Base-by-base conservation (phyloP, 2,113 vertebrate species). In the Ranitomeya imitator region DNA sequence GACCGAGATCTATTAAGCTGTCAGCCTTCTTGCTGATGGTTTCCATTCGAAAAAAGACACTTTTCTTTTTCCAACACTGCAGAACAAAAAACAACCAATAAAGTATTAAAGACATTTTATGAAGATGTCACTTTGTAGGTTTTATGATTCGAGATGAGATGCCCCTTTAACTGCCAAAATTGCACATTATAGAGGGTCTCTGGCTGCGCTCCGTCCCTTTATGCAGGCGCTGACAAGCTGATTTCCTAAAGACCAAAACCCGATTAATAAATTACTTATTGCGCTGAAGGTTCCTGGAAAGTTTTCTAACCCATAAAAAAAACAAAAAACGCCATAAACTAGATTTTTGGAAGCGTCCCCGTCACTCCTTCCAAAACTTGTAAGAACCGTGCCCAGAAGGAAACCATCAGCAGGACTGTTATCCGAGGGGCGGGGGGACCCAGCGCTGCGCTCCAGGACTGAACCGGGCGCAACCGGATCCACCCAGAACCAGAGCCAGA, bases 221-320 rank as follows among this genome's bases (percentile, higher is more conserved):
- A 7, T 16, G 14, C 6, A 7, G n/a, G 6, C 11, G 79, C 55
- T 31, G 79, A 80, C 79, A 54, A 45, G 45, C 23, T 5, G 31
- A 76, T 54, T 84, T 54, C 82, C 83, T 52, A 23, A 55, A 6
- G 51, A 83, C 81, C 67, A 5, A 31, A 59, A 60, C 18, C 31
- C 12, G 26, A 61, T 57, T 80, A 80, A 87, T 87, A 87, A 54
- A 87, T 80, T 9, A 87, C 86, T 80, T 71, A 87, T 80, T 87
- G 51, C 13, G 54, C 54, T 26, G 23, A 55, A 31, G 7, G 19
- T 86, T 79, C 77, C 77, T 87, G 77, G 86, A 80, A 87, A 71
- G 74, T 21, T 19, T 7, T 26, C 37, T 31, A 6, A 60, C 15
- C 73, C 45, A 23, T 16, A 45, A 65, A 78, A 73, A 71, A 52